Evolutionary conservation across 2,113 vertebrate genomes (phyloP).

Genomic region (Cryptomyrus ogoouensis): DNA sequence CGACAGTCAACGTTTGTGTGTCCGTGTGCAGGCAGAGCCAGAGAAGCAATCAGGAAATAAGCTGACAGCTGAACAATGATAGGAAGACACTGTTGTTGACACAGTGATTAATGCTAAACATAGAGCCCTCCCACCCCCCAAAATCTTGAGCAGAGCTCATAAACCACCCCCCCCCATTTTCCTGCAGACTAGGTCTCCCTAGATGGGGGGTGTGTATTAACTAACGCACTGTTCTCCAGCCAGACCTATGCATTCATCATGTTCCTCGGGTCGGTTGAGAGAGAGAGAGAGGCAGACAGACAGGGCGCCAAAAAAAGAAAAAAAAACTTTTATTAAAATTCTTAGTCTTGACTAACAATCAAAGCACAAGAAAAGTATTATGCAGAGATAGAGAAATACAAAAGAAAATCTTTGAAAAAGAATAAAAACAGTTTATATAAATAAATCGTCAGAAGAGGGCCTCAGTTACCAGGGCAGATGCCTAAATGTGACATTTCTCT

Average conservation of each 20-base stretch:
- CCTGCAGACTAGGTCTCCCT: neutral
- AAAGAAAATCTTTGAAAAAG: neutral
- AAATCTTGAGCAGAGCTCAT: neutral
- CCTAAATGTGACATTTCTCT: neutral
- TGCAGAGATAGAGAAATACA: neutral
- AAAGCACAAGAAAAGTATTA: neutral
- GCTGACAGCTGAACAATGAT: constrained; percentile 60
- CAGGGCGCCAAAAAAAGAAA: neutral
- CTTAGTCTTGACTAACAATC: neutral
- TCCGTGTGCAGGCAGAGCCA: neutral
- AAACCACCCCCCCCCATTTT: neutral
- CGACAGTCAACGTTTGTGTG: neutral
- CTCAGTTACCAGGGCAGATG: neutral
- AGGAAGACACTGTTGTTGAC: constrained; percentile 59
- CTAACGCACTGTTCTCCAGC: neutral
- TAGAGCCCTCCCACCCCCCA: neutral
- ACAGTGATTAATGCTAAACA: constrained; percentile 46
- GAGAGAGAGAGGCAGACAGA: neutral
- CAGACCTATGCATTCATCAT: neutral
- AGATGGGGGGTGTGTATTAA: neutral
- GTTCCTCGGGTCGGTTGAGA: neutral
- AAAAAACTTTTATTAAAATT: neutral
- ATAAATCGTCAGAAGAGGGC: neutral
- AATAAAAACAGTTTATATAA: neutral
- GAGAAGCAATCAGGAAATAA: constrained; percentile 47